Evolutionary conservation across 2,797 vertebrate genomes (phyloP).

Genomic region (Diglossa cyanea): DNA sequence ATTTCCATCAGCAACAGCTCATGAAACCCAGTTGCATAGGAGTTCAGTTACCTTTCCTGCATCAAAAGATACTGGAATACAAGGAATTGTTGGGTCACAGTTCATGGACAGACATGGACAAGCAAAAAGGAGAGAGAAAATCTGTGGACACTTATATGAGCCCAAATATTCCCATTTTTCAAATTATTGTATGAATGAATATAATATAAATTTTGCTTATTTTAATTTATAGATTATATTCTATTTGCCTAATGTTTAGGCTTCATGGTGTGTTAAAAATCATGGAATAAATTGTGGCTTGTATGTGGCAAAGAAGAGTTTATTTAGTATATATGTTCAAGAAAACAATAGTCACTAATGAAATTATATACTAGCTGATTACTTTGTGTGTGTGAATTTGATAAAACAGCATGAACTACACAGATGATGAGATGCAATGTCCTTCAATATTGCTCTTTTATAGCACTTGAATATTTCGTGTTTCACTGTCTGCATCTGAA

Average conservation of each 20-base stretch:
- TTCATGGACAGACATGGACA: not conserved
- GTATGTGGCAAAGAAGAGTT: not conserved
- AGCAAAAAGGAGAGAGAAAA: not conserved
- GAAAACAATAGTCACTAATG: not conserved
- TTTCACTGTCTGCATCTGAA: not conserved
- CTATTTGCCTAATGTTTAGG: not conserved
- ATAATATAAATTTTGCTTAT: not conserved
- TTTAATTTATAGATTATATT: not conserved
- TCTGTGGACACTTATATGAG: not conserved
- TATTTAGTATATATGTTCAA: not conserved
- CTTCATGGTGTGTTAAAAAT: not conserved
- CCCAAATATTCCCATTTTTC: not conserved
- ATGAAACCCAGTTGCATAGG: not conserved
- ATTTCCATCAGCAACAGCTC: not conserved
- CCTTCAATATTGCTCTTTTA: not conserved
- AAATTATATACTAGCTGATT: not conserved
- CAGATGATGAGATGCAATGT: not conserved
- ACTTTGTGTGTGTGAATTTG: not conserved
- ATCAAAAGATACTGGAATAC: not conserved
- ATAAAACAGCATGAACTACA: not conserved
- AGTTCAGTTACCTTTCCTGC: not conserved
- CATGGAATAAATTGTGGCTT: not conserved
- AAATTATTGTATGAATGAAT: not conserved
- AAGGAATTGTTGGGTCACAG: not conserved
- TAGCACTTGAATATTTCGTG: not conserved